phyloP scores from a whole-genome alignment of 2,797 vertebrate species.

The Chloroceryle inda region DNA sequence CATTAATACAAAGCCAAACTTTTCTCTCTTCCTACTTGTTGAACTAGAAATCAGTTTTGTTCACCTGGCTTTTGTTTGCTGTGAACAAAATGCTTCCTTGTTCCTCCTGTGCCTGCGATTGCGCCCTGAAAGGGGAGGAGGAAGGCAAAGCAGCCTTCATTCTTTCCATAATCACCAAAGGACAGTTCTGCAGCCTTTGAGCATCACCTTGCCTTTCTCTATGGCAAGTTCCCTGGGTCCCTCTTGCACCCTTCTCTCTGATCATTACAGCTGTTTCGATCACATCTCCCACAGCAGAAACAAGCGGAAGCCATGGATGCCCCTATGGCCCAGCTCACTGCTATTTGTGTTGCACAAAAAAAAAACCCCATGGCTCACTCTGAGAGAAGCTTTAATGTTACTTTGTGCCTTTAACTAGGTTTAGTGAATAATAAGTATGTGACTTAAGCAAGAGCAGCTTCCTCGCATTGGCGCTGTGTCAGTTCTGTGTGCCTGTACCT shows the following conservation, averaged over 20 bases:
- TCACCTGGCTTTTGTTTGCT: neutral
- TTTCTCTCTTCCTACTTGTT: neutral
- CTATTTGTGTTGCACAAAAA: neutral
- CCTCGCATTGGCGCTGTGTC: neutral
- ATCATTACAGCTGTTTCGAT: neutral
- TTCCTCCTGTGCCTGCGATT: neutral
- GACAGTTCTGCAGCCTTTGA: neutral
- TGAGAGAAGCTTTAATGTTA: neutral
- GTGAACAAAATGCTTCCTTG: neutral
- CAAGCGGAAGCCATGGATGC: neutral
- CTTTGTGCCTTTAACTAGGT: neutral
- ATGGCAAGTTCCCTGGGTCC: neutral
- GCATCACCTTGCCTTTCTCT: no score
- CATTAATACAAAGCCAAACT: neutral
- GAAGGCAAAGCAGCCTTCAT: neutral
- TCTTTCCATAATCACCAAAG: neutral
- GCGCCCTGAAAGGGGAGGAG: neutral
- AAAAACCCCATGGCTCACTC: neutral
- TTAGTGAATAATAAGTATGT: neutral
- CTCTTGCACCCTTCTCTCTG: neutral
- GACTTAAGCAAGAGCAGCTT: neutral
- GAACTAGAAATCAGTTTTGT: neutral
- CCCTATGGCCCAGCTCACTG: neutral
- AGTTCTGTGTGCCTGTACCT: neutral
- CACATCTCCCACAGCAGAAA: neutral